Evolutionary conservation across 2,888 invertebrate genomes (phyloP).

Genomic region (Drosophila ustulata): DNA sequence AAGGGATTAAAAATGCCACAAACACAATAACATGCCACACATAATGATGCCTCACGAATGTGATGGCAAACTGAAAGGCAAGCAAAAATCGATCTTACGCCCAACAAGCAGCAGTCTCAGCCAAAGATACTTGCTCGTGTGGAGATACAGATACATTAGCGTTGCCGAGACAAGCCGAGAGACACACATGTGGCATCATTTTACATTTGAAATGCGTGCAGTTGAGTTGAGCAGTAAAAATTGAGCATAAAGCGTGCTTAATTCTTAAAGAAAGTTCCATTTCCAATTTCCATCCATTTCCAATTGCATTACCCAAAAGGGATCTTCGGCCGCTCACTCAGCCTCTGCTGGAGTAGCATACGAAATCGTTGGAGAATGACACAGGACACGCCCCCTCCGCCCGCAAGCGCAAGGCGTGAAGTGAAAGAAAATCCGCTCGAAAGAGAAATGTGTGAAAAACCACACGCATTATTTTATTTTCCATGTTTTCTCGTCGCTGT

Average conservation of each 20-base stretch:
- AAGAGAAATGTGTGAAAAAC: constrained; percentile 71
- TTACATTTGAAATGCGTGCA: constrained; percentile 73
- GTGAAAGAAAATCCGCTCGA: constrained; percentile 29
- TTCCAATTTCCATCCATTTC: constrained; percentile 36
- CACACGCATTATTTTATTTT: constrained; percentile 57
- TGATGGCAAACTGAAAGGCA: constrained; percentile 59
- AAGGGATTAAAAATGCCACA: constrained; percentile 45
- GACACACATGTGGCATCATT: constrained; percentile 73
- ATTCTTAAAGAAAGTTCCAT: constrained; percentile 71
- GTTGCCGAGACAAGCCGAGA: background rate
- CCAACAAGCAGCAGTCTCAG: constrained; percentile 39
- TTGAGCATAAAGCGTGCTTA: constrained; percentile 80
- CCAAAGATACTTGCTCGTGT: constrained; percentile 35
- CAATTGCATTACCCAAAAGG: constrained; percentile 7
- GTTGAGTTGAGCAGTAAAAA: constrained; percentile 55
- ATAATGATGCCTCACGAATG: constrained; percentile 34
- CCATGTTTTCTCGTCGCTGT: constrained; percentile 2
- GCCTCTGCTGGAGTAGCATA: constrained; percentile 70
- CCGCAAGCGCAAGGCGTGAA: constrained; percentile 67
- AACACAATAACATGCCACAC: constrained; percentile 45
- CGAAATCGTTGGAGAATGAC: constrained; percentile 75
- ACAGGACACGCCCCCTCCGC: constrained; percentile 59
- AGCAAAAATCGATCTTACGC: constrained; percentile 73
- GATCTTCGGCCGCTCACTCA: constrained; percentile 33
- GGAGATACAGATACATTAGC: constrained; percentile 30